phyloP scores from a whole-genome alignment of 2,113 vertebrate genomes.

The Barnardius zonarius region DNA sequence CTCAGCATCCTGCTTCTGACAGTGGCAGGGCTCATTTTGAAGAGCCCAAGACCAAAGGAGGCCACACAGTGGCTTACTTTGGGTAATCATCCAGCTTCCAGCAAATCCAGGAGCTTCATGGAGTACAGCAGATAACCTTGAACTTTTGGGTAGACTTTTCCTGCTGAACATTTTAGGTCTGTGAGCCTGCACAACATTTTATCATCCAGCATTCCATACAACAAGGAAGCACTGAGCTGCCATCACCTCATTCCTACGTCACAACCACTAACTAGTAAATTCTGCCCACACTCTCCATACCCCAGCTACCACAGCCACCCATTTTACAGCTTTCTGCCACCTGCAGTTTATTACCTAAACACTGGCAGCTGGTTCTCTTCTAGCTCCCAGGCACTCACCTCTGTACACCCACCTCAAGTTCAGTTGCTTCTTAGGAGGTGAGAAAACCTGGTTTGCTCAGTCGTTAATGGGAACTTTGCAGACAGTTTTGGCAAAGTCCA shows the following conservation, averaged over 20 bases:
- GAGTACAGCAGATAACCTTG: not conserved
- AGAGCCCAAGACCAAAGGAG: not conserved
- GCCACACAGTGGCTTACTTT: fast-evolving
- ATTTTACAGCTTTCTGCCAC: not conserved
- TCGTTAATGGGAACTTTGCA: not conserved
- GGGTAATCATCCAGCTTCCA: not conserved
- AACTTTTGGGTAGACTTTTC: not conserved
- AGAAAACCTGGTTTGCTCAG: fast-evolving
- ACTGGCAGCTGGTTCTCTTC: not conserved
- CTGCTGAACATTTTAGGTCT: not conserved
- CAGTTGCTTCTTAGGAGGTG: not conserved
- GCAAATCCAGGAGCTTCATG: not conserved
- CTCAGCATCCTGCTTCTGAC: not conserved
- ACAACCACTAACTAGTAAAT: not conserved
- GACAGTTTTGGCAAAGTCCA: not conserved
- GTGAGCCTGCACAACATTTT: not conserved
- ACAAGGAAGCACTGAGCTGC: not conserved
- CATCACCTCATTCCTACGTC: fast-evolving
- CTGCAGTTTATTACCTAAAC: not conserved
- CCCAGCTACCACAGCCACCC: not conserved
- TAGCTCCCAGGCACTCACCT: not conserved
- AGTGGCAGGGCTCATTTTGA: fast-evolving
- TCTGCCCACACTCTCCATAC: fast-evolving
- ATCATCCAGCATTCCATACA: fast-evolving
- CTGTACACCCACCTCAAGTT: not conserved